A percentile compares a stretch with the other conserved stretches of the same genome.
These are phyloP conservation scores for Eristalinus aeneus DNA, from an alignment of 2,888 invertebrate genomes.

Conservation along the genomic window DNA sequence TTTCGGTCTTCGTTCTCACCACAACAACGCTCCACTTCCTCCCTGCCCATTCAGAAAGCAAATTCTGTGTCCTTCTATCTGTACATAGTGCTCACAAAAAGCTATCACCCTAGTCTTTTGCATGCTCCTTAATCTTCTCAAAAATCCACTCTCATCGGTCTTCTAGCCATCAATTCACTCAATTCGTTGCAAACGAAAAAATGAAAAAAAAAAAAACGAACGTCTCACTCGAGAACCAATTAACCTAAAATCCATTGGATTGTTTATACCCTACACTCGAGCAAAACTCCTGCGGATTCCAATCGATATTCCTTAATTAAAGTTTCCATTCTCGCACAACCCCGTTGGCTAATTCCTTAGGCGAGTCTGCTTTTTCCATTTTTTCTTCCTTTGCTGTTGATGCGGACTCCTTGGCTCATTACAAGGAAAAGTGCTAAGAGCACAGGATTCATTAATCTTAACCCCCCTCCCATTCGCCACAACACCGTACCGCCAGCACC, in stretches of 20 bases:
- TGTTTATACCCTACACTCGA: constrained; percentile 34
- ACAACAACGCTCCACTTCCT: too few relatives aligned
- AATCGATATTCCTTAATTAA: constrained; percentile 65
- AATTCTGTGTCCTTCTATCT: too few relatives aligned
- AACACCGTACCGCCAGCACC: background rate
- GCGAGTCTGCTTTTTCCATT: background rate
- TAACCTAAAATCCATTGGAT: constrained; percentile 55
- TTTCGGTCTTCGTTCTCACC: too few relatives aligned
- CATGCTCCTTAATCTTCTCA: background rate
- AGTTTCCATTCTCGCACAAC: constrained; percentile 33
- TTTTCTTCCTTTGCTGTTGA: background rate
- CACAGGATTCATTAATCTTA: constrained; percentile 57
- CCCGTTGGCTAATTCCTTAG: background rate
- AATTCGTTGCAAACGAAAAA: too few relatives aligned
- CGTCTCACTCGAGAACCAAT: constrained; percentile 50
- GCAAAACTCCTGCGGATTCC: constrained; percentile 30
- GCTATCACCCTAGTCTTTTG: too few relatives aligned
- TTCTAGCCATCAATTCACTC: too few relatives aligned
- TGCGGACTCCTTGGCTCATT: constrained; percentile 25
- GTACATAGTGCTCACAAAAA: too few relatives aligned
- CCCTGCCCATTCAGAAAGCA: too few relatives aligned
- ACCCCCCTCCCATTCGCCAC: too few relatives aligned
- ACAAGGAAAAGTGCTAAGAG: constrained; percentile 43
- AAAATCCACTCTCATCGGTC: too few relatives aligned
- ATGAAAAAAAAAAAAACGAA: constrained; percentile 1